A percentile compares a stretch with the other conserved stretches of the same genome.
Conservation (phyloP, 53 echinoderm and acorn worm genomes). For the Luidia sarsii region DNA sequence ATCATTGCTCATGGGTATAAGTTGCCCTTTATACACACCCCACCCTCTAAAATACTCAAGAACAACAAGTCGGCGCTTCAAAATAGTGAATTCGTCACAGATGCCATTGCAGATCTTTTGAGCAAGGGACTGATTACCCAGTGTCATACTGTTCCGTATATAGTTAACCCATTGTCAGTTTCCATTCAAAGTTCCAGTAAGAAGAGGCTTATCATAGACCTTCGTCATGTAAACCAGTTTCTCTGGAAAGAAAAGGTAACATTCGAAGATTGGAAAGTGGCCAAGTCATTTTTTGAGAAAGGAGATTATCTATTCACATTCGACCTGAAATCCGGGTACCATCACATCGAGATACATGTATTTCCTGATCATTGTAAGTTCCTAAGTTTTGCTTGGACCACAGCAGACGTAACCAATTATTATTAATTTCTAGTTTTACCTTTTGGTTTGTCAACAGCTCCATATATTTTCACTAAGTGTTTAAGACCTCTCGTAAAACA, state of each 20-base stretch:
- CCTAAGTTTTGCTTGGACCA: constrained; percentile 48
- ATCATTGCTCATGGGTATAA: constrained; percentile 12
- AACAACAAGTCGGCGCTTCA: constrained; percentile 33
- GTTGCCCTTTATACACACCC: constrained; percentile 16
- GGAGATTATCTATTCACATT: constrained; percentile 45
- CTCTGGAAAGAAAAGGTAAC: constrained; percentile 53
- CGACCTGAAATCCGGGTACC: constrained; percentile 56
- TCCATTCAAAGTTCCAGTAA: constrained; percentile 49
- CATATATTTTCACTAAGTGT: constrained; percentile 46
- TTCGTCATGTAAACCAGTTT: constrained; percentile 28
- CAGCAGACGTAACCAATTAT: neutral
- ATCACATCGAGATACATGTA: constrained; percentile 59
- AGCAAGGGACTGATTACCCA: constrained; percentile 4
- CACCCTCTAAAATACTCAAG: neutral
- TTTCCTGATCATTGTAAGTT: constrained; percentile 50
- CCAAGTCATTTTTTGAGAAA: constrained; percentile 26
- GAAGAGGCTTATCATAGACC: constrained; percentile 53
- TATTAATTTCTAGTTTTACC: constrained; percentile 18
- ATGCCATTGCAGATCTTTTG: constrained; percentile 16
- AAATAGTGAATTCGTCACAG: constrained; percentile 1
- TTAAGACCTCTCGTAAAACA: constrained; percentile 16
- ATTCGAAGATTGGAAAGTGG: constrained; percentile 50
- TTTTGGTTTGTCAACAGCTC: constrained; percentile 38
- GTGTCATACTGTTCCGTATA: neutral
- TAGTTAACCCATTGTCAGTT: constrained; percentile 54